A percentile compares a stretch with the other conserved stretches of the same genome.
phyloP scores from a whole-genome alignment of 2,797 vertebrate species.

The Tokudaia muenninki region DNA sequence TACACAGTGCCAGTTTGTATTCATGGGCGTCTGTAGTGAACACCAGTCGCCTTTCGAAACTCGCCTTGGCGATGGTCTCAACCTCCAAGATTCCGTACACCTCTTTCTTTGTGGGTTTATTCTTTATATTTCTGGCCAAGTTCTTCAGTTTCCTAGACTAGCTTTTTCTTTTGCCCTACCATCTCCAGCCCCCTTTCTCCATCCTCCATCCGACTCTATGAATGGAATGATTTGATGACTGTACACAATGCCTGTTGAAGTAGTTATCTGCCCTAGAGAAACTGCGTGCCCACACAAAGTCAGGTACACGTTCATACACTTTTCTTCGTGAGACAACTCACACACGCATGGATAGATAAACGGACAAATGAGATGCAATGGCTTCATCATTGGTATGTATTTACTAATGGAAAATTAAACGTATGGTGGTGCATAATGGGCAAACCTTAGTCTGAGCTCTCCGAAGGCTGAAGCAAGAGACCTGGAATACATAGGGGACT shows the following conservation, averaged over 20 bases:
- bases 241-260: background rate
- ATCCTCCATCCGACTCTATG: background rate
- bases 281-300: background rate
- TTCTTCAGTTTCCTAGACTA: background rate
- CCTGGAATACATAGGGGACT: background rate
- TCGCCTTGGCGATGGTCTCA: background rate
- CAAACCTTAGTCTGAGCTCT: background rate
- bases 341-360: background rate
- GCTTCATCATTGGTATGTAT: background rate
- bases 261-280: background rate
- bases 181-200: background rate
- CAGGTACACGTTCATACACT: background rate
- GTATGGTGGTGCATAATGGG: background rate
- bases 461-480: background rate
- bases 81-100: background rate
- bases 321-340: background rate
- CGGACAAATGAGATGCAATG: background rate
- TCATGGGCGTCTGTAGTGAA: background rate
- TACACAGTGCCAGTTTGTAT: background rate
- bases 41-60: background rate
- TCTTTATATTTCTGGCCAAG: conserved; percentile 16
- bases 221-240: conserved; percentile 29
- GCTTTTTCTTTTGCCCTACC: background rate
- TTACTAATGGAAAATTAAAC: conserved; percentile 18
- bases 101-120: background rate